A percentile compares a stretch with the other conserved stretches of the same genome.
Conservation (phyloP, 2,888 invertebrate species). For the Nephrotoma flavescens region DNA sequence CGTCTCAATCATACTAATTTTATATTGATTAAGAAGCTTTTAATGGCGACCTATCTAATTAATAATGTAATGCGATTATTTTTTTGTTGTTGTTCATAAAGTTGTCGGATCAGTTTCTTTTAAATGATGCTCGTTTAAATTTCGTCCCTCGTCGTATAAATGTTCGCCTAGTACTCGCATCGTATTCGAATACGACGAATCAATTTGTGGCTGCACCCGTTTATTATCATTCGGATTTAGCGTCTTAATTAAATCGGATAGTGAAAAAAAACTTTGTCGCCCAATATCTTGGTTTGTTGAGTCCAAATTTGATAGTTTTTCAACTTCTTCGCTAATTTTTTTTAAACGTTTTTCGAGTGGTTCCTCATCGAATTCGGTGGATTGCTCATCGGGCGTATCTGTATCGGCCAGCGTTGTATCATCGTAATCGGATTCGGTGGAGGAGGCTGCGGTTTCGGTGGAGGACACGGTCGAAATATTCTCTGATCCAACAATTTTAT, state of each 20-base stretch:
- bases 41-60: not conserved
- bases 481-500: not conserved
- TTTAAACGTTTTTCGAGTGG: conserved; percentile 18
- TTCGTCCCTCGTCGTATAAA: not conserved
- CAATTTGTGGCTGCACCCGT: conserved; percentile 27
- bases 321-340: conserved; percentile 28
- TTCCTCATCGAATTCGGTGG: conserved; percentile 3
- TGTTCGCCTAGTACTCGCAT: conserved; percentile 31
- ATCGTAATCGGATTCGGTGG: not conserved
- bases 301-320: conserved; percentile 20
- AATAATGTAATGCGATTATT: not conserved
- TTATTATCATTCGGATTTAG: conserved; percentile 30
- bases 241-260: conserved; percentile 30
- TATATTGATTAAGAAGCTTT: not conserved
- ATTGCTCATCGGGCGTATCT: not conserved
- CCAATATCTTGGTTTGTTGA: conserved; percentile 22
- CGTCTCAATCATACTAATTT: not conserved
- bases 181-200: conserved; percentile 32
- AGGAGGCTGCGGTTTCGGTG: not conserved
- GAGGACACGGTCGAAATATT: conserved; percentile 13
- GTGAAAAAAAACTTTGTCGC: conserved; percentile 29
- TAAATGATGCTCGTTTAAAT: not conserved
- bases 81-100: not conserved
- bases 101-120: not conserved
- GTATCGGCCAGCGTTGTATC: conserved; percentile 12